phyloP scores from a whole-genome alignment of 1,140 invertebrate species.

The Drosophila baimaii region DNA sequence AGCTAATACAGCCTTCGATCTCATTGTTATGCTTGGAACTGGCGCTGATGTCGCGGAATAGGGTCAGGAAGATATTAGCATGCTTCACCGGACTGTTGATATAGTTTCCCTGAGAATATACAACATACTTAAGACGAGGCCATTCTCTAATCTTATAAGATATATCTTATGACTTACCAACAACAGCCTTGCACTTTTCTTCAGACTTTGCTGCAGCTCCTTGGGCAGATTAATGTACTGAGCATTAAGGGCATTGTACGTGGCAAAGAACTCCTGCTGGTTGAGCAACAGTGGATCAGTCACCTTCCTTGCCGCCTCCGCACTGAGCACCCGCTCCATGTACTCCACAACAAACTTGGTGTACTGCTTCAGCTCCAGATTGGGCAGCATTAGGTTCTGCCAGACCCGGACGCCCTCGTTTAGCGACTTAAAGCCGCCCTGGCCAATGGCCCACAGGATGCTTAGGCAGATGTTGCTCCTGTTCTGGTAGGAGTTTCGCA shows the following conservation, averaged over 20 bases:
- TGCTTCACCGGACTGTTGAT: conserved; percentile 68
- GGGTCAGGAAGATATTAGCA: conserved; percentile 71
- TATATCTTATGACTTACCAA: conserved; percentile 56
- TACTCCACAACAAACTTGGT: conserved; percentile 89
- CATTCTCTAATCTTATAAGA: rapidly evolving
- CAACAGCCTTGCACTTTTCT: conserved; percentile 76
- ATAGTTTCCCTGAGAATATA: conserved; percentile 56
- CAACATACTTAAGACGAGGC: background rate
- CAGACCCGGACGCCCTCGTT: conserved; percentile 91
- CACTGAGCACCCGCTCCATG: conserved; percentile 87
- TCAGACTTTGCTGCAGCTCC: conserved; percentile 83
- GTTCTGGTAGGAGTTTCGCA: conserved; percentile 92
- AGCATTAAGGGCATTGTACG: conserved; percentile 83
- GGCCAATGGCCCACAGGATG: conserved; percentile 91
- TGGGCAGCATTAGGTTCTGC: conserved; percentile 91
- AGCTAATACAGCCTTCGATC: conserved; percentile 81
- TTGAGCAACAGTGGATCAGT: conserved; percentile 46
- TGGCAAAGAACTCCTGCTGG: conserved; percentile 83
- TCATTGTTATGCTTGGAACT: conserved; percentile 46
- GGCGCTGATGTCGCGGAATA: conserved; percentile 61
- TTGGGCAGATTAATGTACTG: conserved; percentile 74
- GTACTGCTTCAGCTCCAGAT: conserved; percentile 90
- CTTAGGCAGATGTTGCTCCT: conserved; percentile 90
- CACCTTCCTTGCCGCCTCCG: conserved; percentile 56
- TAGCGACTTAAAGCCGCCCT: conserved; percentile 89